Percentiles rank a stretch among this genome's conserved stretches.
These are phyloP conservation scores for Hoplias malabaricus DNA, from an alignment of 2,113 vertebrate genomes.

Conservation along the genomic window DNA sequence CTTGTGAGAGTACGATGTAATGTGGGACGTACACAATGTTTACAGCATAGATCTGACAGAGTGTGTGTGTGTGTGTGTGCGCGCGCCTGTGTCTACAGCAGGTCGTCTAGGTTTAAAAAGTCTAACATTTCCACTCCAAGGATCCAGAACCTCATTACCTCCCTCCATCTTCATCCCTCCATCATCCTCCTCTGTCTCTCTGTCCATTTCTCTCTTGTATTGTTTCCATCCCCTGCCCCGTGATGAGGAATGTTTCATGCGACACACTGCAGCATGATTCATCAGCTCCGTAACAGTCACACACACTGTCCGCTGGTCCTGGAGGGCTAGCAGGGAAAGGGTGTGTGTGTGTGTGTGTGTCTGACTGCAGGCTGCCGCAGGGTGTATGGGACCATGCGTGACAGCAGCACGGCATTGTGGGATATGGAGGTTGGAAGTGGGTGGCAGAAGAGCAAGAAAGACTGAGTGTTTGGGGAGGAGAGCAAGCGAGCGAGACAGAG, in stretches of 20 bases:
- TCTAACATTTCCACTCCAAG: no score
- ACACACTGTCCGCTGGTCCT: background rate
- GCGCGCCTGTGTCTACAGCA: no score
- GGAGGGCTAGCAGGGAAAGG: background rate
- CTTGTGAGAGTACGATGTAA: no score
- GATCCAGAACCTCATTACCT: background rate
- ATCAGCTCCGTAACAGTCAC: background rate
- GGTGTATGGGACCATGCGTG: background rate
- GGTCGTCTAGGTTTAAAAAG: no score
- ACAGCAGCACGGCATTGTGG: background rate
- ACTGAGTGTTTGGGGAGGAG: constrained; percentile 17
- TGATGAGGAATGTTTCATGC: background rate
- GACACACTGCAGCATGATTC: background rate
- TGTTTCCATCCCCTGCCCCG: background rate
- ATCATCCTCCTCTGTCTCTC: background rate
- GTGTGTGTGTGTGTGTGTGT: background rate
- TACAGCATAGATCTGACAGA: no score
- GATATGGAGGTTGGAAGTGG: constrained; percentile 45
- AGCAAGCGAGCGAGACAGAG: constrained; percentile 47
- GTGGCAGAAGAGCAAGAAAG: constrained; percentile 35
- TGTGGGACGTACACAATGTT: no score
- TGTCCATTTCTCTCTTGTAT: background rate
- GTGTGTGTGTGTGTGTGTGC: no score
- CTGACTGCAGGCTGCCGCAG: background rate
- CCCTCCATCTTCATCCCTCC: background rate